Conservation (phyloP, 2,888 invertebrate genomes). For the Rhogogaster chlorosoma region DNA sequence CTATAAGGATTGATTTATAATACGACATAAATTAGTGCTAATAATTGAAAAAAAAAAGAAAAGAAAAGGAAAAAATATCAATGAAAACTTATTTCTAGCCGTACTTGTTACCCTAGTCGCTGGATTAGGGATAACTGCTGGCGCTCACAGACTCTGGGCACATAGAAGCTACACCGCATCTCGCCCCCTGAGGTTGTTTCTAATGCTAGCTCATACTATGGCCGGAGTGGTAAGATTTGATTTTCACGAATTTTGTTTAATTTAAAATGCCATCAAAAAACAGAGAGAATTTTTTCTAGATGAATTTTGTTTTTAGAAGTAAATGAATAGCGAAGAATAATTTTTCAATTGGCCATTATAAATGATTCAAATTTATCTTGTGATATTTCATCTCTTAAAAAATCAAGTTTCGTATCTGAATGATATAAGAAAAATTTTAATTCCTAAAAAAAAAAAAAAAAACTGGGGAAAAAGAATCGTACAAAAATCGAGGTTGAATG, state of each 20-base stretch:
- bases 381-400: no score
- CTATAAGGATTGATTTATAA: no score
- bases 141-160: constrained; percentile 96
- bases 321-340: no score
- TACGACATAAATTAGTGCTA: background rate
- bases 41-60: background rate
- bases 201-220: constrained; percentile 91
- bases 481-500: background rate
- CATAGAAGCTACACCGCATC: constrained; percentile 91
- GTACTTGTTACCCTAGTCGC: constrained; percentile 82
- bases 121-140: constrained; percentile 91
- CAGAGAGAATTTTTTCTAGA: background rate
- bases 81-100: constrained; percentile 80
- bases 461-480: constrained; percentile 22
- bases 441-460: background rate
- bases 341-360: no score
- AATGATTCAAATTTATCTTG: background rate
- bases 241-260: background rate
- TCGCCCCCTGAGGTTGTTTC: constrained; percentile 84
- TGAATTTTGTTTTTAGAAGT: no score
- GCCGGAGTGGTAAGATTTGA: constrained; percentile 88
- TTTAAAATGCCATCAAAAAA: background rate
- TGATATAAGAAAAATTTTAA: background rate
- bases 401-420: background rate
- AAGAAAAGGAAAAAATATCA: no score